phyloP scores from a whole-genome alignment of 2,888 invertebrate species.

The Lingula anatina region DNA sequence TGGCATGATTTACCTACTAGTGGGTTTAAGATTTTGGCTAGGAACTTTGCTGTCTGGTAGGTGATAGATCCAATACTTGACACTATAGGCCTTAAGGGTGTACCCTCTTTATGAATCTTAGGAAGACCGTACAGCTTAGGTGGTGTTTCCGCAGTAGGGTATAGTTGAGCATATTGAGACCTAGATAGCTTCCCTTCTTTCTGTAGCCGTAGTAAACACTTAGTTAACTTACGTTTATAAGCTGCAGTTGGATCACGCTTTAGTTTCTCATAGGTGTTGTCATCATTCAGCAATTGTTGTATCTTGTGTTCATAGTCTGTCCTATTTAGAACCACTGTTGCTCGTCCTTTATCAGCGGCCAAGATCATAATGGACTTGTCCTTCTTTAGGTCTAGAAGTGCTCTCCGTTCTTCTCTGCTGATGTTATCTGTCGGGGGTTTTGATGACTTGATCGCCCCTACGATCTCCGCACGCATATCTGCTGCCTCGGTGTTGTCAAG shows the following conservation, averaged over 20 bases:
- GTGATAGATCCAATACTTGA: not conserved
- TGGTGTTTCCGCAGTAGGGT: not conserved
- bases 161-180: no score
- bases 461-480: not conserved
- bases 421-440: not conserved
- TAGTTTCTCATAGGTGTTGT: not conserved
- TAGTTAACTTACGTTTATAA: no score
- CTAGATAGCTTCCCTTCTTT: not conserved
- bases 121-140: not conserved
- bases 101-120: not conserved
- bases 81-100: not conserved
- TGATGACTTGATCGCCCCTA: not conserved
- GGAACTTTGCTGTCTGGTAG: not conserved
- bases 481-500: not conserved
- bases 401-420: not conserved
- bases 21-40: not conserved
- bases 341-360: slow-evolving; percentile 1
- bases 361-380: not conserved
- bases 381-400: not conserved
- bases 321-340: not conserved
- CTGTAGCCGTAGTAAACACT: no score
- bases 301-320: not conserved
- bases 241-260: not conserved
- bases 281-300: not conserved
- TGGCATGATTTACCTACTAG: not conserved